Evolutionary conservation across 2,113 vertebrate species (phyloP).

Genomic region (Leucoraja erinaceus): DNA sequence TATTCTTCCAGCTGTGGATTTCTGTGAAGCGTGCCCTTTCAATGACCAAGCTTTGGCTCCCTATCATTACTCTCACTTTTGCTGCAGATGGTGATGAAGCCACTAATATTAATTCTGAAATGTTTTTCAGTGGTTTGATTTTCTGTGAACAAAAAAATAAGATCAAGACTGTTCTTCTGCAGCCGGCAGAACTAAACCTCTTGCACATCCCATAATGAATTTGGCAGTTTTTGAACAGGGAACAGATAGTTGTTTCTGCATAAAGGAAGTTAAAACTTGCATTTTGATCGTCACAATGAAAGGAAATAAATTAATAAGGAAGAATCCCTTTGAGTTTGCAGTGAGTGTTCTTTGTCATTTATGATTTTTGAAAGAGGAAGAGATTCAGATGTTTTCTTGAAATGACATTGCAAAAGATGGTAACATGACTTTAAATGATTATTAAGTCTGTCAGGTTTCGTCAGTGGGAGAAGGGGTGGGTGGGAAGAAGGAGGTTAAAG

Average conservation of each 20-base stretch:
- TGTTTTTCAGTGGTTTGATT: background rate
- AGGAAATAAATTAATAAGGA: background rate
- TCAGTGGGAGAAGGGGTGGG: no score
- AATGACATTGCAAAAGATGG: background rate
- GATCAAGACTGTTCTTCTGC: background rate
- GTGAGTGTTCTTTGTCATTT: background rate
- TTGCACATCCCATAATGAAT: background rate
- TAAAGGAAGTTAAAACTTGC: background rate
- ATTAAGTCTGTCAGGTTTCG: background rate
- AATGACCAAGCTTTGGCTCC: background rate
- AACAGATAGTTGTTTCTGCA: background rate
- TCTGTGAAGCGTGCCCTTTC: background rate
- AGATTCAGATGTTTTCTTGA: background rate
- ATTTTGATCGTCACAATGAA: background rate
- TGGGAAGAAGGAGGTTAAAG: background rate
- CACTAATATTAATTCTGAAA: background rate
- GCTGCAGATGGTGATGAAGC: background rate
- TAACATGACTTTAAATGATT: background rate
- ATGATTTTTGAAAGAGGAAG: background rate
- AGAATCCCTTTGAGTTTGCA: background rate
- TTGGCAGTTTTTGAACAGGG: background rate
- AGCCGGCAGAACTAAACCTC: background rate
- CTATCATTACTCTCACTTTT: background rate
- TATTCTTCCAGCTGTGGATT: constrained; percentile 39
- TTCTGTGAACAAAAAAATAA: background rate